Evolutionary conservation across 2,113 vertebrate species (phyloP).

Genomic region (Sialia sialis): DNA sequence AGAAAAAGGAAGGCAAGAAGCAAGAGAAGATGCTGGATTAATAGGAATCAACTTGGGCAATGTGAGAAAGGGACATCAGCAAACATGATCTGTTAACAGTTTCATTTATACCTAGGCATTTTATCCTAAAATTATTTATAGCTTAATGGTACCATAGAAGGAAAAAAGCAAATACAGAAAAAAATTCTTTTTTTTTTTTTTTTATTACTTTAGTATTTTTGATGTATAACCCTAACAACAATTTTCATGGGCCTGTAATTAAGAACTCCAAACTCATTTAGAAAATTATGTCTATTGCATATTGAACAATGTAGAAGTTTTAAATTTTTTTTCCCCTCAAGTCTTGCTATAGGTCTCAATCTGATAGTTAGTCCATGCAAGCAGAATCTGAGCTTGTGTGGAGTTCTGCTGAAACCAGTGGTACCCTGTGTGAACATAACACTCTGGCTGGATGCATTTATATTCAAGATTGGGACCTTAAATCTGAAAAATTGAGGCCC

Average conservation of each 20-base stretch:
- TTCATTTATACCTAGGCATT: constrained; percentile 77
- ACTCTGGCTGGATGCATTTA: neutral
- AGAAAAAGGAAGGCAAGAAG: constrained; percentile 85
- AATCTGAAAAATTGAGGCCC: neutral
- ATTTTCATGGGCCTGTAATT: constrained; percentile 66
- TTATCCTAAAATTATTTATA: constrained; percentile 76
- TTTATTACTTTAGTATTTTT: constrained; percentile 69
- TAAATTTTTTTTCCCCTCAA: neutral
- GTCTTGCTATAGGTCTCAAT: neutral
- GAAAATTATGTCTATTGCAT: constrained; percentile 54
- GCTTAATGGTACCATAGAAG: constrained; percentile 74
- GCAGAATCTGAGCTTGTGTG: neutral
- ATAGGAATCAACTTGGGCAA: neutral
- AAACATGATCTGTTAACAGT: constrained; percentile 67
- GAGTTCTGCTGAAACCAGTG: constrained; percentile 22
- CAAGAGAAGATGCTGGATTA: constrained; percentile 83
- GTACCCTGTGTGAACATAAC: neutral
- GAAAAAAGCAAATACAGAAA: constrained; percentile 54
- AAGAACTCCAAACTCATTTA: constrained; percentile 70
- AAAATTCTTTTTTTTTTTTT: neutral
- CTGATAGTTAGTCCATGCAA: neutral
- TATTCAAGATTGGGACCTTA: neutral
- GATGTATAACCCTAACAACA: constrained; percentile 71
- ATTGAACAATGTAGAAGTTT: constrained; percentile 51
- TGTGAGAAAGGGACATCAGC: constrained; percentile 57